Evolutionary conservation across 2,797 vertebrate genomes (phyloP).

Genomic region (Fringilla coelebs): DNA sequence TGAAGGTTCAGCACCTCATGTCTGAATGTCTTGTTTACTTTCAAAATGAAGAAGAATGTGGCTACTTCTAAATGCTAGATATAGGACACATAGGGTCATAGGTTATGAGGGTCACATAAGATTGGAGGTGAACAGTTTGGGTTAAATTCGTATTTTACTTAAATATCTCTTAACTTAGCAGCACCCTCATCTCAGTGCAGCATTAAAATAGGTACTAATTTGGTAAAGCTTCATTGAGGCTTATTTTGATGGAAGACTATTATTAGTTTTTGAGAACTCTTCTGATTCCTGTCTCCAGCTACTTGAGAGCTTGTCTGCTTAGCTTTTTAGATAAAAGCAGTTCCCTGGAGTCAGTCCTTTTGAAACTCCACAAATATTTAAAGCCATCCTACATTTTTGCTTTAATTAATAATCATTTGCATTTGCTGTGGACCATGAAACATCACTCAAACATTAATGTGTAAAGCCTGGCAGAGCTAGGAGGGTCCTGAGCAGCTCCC

Average conservation of each 20-base stretch:
- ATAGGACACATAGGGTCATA: background rate
- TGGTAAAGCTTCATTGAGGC: background rate
- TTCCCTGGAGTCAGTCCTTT: background rate
- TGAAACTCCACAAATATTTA: conserved; percentile 31
- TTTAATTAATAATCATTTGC: conserved; percentile 43
- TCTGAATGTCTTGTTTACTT: background rate
- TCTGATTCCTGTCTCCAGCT: background rate
- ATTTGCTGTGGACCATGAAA: background rate
- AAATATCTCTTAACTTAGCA: background rate
- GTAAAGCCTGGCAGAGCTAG: background rate
- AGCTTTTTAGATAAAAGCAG: conserved; percentile 30
- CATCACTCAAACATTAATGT: background rate
- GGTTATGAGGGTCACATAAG: background rate
- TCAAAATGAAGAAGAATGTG: background rate
- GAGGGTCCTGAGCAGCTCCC: background rate
- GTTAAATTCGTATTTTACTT: background rate
- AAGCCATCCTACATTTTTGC: conserved; percentile 15
- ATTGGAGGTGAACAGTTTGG: background rate
- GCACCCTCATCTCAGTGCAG: background rate
- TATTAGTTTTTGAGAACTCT: background rate
- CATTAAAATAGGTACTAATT: background rate
- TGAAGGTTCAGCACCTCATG: background rate
- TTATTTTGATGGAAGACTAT: background rate
- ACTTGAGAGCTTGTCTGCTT: background rate
- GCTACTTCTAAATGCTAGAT: background rate